Evolutionary conservation across 2,113 vertebrate species (phyloP).

Genomic region (Argyrosomus japonicus): DNA sequence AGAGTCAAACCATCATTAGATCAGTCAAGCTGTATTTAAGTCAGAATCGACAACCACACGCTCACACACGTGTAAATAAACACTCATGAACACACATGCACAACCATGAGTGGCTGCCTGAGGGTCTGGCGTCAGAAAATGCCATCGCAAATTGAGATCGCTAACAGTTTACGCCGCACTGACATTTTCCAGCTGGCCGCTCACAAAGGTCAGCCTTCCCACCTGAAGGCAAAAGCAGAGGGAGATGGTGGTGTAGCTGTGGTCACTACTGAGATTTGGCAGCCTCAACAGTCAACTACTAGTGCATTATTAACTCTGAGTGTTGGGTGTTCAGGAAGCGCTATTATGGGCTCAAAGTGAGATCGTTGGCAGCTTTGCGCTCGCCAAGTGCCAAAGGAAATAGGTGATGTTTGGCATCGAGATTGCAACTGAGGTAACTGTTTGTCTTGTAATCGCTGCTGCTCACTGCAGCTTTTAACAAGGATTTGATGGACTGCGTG

Average conservation of each 20-base stretch:
- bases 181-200: slow-evolving; percentile 78
- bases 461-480: slow-evolving; percentile 27
- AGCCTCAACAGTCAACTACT: slow-evolving; percentile 37
- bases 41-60: slow-evolving; percentile 22
- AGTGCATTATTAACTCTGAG: slow-evolving; percentile 64
- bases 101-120: slow-evolving; percentile 29
- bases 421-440: slow-evolving; percentile 32
- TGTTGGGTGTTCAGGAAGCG: slow-evolving; percentile 35
- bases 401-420: slow-evolving; percentile 38
- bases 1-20: neutral
- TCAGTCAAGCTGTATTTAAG: slow-evolving; percentile 30
- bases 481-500: slow-evolving; percentile 18
- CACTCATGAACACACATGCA: slow-evolving; percentile 6
- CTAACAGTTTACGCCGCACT: slow-evolving; percentile 73
- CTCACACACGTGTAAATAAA: slow-evolving; percentile 31
- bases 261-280: slow-evolving; percentile 63
- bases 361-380: slow-evolving; percentile 21
- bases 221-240: slow-evolving; percentile 64
- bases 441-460: slow-evolving; percentile 54
- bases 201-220: slow-evolving; percentile 75
- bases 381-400: slow-evolving; percentile 56
- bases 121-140: slow-evolving; percentile 73
- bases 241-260: slow-evolving; percentile 34
- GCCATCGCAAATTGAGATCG: slow-evolving; percentile 77
- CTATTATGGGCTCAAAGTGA: slow-evolving; percentile 43